These are phyloP conservation scores for Galerucella calmariensis DNA, from an alignment of 2,888 invertebrate genomes.

Conservation along the genomic window DNA sequence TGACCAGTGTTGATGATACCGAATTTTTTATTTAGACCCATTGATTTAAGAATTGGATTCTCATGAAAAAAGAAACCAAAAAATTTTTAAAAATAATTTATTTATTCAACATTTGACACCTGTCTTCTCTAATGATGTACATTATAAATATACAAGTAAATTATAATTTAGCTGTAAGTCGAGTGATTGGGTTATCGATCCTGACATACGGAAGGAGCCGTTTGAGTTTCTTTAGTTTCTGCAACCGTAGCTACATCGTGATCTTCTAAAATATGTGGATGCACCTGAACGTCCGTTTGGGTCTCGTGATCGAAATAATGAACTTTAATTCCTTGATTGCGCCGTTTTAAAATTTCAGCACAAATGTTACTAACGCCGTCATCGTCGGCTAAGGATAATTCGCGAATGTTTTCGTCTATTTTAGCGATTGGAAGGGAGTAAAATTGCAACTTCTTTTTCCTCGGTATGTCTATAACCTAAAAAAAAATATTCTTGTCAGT, in stretches of 20 bases:
- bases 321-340: background rate
- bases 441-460: conserved; percentile 47
- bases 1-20: too few species aligned
- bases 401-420: conserved; percentile 30
- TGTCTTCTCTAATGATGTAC: too few species aligned
- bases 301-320: conserved; percentile 38
- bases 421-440: conserved; percentile 16
- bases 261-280: conserved; percentile 39
- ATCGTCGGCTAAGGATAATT: conserved; percentile 46
- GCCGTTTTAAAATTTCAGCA: conserved; percentile 4
- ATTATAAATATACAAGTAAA: too few species aligned
- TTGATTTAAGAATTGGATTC: too few species aligned
- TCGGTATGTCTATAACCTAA: conserved; percentile 44
- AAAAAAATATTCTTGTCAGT: background rate
- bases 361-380: conserved; percentile 50
- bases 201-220: too few species aligned
- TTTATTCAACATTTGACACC: too few species aligned
- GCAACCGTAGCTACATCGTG: conserved; percentile 24
- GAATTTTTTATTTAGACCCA: too few species aligned
- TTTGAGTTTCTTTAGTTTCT: conserved; percentile 24
- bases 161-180: too few species aligned
- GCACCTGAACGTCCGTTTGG: conserved; percentile 48
- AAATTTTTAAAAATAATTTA: too few species aligned
- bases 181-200: too few species aligned
- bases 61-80: too few species aligned